Evolutionary conservation across 2,888 invertebrate species (phyloP).

Genomic region (Craniophora ligustri): DNA sequence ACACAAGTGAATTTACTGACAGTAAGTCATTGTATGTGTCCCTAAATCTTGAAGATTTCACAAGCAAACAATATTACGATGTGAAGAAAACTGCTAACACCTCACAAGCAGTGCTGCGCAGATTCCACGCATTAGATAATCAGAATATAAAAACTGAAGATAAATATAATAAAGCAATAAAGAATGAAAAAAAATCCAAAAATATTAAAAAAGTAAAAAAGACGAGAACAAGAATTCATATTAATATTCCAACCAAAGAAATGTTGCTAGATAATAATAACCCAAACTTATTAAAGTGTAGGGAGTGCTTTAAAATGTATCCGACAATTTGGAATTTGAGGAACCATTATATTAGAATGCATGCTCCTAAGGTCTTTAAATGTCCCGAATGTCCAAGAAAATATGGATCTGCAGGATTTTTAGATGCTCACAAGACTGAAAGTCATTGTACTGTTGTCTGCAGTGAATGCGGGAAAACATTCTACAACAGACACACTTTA

Average conservation of each 20-base stretch:
- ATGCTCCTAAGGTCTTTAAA: constrained; percentile 69
- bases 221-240: constrained; percentile 20
- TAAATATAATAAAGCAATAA: constrained; percentile 5
- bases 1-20: constrained; percentile 43
- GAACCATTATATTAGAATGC: constrained; percentile 71
- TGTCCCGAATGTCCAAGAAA: constrained; percentile 67
- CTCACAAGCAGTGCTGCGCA: constrained; percentile 54
- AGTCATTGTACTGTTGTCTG: constrained; percentile 69
- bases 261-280: constrained; percentile 66
- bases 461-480: constrained; percentile 74
- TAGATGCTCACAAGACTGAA: constrained; percentile 65
- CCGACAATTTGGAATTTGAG: constrained; percentile 62
- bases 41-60: constrained; percentile 61
- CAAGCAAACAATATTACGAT: constrained; percentile 67
- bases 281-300: constrained; percentile 61
- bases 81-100: constrained; percentile 44
- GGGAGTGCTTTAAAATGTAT: constrained; percentile 67
- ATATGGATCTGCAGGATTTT: constrained; percentile 62
- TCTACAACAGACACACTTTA: constrained; percentile 66
- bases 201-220: constrained; percentile 20
- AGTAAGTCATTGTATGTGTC: constrained; percentile 67
- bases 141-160: constrained; percentile 39
- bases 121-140: constrained; percentile 50
- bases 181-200: constrained; percentile 33
- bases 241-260: constrained; percentile 57